Evolutionary conservation across 2,797 vertebrate genomes (phyloP), one percentile per base, ranked within the genome.

Genomic region (Urophycis tenuis): DNA sequence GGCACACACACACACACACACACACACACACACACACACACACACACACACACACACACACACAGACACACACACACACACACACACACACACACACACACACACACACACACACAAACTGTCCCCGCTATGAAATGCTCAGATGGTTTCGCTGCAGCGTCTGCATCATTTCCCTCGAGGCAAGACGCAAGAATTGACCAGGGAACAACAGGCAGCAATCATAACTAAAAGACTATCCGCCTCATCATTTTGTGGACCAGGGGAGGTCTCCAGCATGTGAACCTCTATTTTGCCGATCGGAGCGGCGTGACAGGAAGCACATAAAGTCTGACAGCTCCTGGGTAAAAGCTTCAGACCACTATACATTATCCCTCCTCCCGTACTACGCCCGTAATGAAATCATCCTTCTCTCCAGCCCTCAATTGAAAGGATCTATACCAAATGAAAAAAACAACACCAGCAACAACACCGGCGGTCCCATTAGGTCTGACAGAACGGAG

Each of bases 231-330:
- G 86, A 90, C 78, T 80, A 79, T 86, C 84, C 83, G 85, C 90
- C 87, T 88, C 87, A 91, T 90, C 82, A 77, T 90, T 91, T 87
- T 89, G 88, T 85, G 86, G 89, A 87, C 86, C 80, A 76, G 83
- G 83, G 83, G 83, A 91, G 86, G 87, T 86, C 88, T 87, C 81
- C 72, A 74, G 81, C 88, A 91, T 90, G 87, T 88, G 90, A 88
- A 84, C 86, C 81, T 83, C 85, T 83, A 87, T 90, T 88, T 84
- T 84, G 86, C 80, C 69, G 87, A 31, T 88, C 90, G 91, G 72
- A 85, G 80, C 79, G 84, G 39, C 83, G 78, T 93, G 88, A 91
- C 88, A 53, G 78, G 75, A 78, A 85, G 86, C 85, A 85, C 88
- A 89, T 89, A 89, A 90, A 90, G 81, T 83, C 84, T 83, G 86